Conservation (phyloP, 2,888 invertebrate genomes). For the Andrena praecox region DNA sequence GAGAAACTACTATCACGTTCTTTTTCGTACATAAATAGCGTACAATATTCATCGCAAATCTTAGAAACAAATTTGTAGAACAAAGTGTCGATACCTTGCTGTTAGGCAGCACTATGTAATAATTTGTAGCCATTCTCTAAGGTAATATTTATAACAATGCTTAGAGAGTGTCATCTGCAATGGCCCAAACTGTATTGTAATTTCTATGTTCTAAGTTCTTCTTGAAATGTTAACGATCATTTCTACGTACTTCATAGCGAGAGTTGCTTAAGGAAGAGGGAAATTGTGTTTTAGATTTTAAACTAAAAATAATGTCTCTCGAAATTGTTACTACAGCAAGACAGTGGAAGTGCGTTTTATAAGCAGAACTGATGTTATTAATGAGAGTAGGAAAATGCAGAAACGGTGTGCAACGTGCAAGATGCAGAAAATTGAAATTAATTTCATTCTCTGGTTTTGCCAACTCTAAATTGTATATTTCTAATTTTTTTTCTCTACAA, state of each 20-base stretch:
- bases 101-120: too few relatives aligned
- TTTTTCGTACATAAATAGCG: neutral
- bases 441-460: neutral
- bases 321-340: neutral
- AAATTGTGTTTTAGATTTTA: neutral
- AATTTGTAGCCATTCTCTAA: too few relatives aligned
- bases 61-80: too few relatives aligned
- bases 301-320: neutral
- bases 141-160: too few relatives aligned
- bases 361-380: slow-evolving; percentile 4
- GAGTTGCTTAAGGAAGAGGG: neutral
- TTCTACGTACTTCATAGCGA: neutral
- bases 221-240: neutral
- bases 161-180: too few relatives aligned
- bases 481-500: neutral
- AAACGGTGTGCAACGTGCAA: neutral
- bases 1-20: neutral
- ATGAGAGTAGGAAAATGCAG: neutral
- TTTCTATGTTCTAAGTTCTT: neutral
- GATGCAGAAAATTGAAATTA: slow-evolving; percentile 8
- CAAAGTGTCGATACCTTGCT: too few relatives aligned
- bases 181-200: neutral
- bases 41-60: too few relatives aligned
- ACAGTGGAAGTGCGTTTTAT: slow-evolving; percentile 10
- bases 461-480: neutral